Evolutionary conservation across 2,797 vertebrate species (phyloP).

Genomic region (Lemur catta): DNA sequence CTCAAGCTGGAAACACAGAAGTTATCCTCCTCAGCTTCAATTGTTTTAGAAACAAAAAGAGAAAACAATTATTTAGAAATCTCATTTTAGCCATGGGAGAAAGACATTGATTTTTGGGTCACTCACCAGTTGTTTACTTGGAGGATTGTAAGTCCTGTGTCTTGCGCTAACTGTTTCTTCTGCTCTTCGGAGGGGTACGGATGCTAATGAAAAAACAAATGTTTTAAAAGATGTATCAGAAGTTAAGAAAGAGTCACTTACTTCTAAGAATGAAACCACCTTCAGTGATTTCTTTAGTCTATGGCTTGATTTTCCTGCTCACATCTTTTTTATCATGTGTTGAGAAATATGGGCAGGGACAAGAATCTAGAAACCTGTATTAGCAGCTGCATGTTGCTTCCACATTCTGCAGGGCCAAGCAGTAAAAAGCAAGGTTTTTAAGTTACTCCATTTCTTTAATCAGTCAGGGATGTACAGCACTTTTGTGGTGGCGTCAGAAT

Average conservation of each 20-base stretch:
- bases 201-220: conserved; percentile 91
- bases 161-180: conserved; percentile 99
- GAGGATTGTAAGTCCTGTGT: conserved; percentile 99
- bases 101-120: conserved; percentile 83
- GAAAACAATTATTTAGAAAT: conserved; percentile 80
- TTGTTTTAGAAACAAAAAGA: conserved; percentile 79
- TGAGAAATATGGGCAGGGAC: not conserved
- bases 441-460: not conserved
- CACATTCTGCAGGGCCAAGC: not conserved
- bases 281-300: conserved; percentile 71
- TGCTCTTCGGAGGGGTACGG: conserved; percentile 99
- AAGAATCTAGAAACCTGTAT: not conserved
- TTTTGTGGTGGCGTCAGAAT: not conserved
- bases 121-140: conserved; percentile 99
- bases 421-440: not conserved
- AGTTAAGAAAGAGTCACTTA: conserved; percentile 80
- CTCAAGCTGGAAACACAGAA: conserved; percentile 72
- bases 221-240: conserved; percentile 86
- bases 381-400: not conserved
- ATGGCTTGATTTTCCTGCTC: conserved; percentile 70
- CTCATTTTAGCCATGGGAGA: conserved; percentile 81
- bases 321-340: not conserved
- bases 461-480: not conserved
- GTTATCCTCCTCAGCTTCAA: conserved; percentile 71
- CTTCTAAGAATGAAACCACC: conserved; percentile 80